Conservation (phyloP, 2,797 vertebrate species). For the Sebastes vulpes region DNA sequence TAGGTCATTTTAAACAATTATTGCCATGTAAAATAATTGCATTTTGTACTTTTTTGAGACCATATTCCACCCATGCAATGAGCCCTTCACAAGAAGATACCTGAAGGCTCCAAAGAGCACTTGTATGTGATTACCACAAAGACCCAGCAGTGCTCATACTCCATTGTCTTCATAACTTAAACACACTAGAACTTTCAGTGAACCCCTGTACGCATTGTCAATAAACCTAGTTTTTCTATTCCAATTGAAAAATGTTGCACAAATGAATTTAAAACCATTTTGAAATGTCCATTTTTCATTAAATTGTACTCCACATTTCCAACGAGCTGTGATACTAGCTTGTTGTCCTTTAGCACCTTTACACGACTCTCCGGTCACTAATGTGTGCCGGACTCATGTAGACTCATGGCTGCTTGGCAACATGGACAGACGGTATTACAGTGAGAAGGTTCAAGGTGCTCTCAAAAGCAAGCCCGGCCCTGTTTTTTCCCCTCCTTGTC, state of each 20-base stretch:
- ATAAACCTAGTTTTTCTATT: background rate
- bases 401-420: constrained; percentile 51
- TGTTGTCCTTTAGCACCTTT: constrained; percentile 2
- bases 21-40: no score
- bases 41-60: no score
- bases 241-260: background rate
- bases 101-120: no score
- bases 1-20: no score
- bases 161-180: background rate
- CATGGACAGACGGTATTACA: constrained; percentile 45
- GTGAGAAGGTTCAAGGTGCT: constrained; percentile 74
- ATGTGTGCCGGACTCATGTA: constrained; percentile 3
- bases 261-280: background rate
- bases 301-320: background rate
- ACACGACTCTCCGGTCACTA: background rate
- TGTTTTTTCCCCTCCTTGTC: constrained; percentile 60
- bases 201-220: background rate
- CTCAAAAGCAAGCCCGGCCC: constrained; percentile 49
- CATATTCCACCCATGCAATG: no score
- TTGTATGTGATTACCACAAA: no score
- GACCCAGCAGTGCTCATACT: no score
- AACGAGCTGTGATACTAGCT: background rate
- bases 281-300: background rate
- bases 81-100: no score
- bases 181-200: background rate